These are phyloP conservation scores for Xenopus laevis DNA, from an alignment of 2,113 vertebrate species.

Conservation along the genomic window DNA sequence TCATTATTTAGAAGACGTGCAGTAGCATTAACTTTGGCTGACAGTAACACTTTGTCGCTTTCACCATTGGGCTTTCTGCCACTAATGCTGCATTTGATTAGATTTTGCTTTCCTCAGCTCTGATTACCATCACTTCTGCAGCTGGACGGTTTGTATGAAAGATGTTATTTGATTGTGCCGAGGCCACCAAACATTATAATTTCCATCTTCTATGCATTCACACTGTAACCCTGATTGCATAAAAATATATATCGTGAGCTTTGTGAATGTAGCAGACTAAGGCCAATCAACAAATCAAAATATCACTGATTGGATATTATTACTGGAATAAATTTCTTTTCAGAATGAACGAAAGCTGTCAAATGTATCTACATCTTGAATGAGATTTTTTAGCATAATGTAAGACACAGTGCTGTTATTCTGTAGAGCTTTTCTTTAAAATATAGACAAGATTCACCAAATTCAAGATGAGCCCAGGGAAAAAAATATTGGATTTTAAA, in stretches of 20 bases:
- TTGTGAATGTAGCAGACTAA: slow-evolving; percentile 1
- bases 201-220: slow-evolving; percentile 28
- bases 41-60: not conserved
- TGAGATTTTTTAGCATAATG: slow-evolving; percentile 1
- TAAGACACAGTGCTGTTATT: not conserved
- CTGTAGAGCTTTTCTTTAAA: not conserved
- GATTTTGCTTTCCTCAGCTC: slow-evolving; percentile 20
- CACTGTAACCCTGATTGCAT: slow-evolving; percentile 31
- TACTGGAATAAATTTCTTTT: slow-evolving; percentile 3
- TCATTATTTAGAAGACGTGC: not conserved
- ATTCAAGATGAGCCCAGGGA: too few relatives aligned
- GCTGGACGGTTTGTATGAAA: slow-evolving; percentile 31
- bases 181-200: slow-evolving; percentile 29
- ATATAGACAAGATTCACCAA: not conserved
- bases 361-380: slow-evolving; percentile 9
- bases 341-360: not conserved
- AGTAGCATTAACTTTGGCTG: not conserved
- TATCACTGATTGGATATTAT: slow-evolving; percentile 41
- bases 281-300: slow-evolving; percentile 40
- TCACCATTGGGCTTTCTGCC: not conserved
- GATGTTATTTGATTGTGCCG: slow-evolving; percentile 16
- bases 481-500: not conserved
- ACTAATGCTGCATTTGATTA: slow-evolving; percentile 30
- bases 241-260: slow-evolving; percentile 15
- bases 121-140: slow-evolving; percentile 32